Percentiles rank a stretch among this genome's conserved stretches.
Evolutionary conservation across 2,888 invertebrate species (phyloP).

Genomic region (Mylabris sibirica): DNA sequence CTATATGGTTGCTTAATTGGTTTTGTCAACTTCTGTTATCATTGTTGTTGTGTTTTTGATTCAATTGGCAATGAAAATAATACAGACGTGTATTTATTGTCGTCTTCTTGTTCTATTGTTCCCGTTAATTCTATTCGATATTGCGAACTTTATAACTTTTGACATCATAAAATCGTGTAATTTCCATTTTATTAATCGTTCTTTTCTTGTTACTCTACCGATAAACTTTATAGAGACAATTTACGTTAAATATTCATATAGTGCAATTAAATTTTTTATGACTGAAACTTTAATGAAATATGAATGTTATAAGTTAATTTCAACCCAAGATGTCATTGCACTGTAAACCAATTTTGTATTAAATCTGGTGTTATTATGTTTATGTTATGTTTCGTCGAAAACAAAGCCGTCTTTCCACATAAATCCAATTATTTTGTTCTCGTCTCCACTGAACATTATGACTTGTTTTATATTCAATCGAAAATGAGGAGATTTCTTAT

Average conservation of each 20-base stretch:
- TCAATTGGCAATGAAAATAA: background rate
- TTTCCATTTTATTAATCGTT: background rate
- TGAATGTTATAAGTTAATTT: background rate
- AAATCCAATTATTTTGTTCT: conserved; percentile 15
- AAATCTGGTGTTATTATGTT: background rate
- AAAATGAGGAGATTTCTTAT: background rate
- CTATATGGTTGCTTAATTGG: background rate
- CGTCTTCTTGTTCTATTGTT: background rate
- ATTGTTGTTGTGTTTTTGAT: background rate
- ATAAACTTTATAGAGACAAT: too few relatives aligned
- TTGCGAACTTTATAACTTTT: background rate
- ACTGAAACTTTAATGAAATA: background rate
- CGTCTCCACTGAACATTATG: conserved; percentile 12
- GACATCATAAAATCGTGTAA: background rate
- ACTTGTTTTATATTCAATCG: conserved; percentile 24
- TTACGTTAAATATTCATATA: background rate
- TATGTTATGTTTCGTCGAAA: background rate
- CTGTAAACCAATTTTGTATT: conserved; percentile 4
- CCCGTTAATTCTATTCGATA: background rate
- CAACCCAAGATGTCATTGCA: background rate
- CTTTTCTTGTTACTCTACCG: too few relatives aligned
- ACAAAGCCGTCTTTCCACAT: background rate
- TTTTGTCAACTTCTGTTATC: background rate
- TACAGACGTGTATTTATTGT: background rate
- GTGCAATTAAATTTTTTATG: background rate